Percentiles rank a stretch among this genome's conserved stretches.
Evolutionary conservation across 2,888 invertebrate species (phyloP).

Genomic region (Paralinhomoeus sp.): DNA sequence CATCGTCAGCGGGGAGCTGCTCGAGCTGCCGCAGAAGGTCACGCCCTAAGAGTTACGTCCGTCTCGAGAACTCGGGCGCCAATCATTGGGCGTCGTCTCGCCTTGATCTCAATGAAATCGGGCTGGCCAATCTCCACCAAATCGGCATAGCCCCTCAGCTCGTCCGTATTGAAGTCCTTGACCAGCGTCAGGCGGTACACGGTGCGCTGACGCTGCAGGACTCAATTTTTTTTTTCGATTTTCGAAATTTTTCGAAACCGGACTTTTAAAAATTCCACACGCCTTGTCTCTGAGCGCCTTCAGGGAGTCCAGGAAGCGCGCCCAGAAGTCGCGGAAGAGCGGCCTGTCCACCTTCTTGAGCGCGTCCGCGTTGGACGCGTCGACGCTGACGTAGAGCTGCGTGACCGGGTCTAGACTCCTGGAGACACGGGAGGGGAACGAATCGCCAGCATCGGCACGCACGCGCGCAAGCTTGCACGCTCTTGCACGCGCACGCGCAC

Average conservation of each 20-base stretch:
- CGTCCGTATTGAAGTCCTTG: conserved; percentile 37
- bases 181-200: conserved; percentile 38
- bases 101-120: conserved; percentile 40
- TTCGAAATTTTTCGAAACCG: neutral
- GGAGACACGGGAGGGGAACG: no score
- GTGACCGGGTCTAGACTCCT: conserved; percentile 34
- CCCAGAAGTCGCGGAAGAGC: conserved; percentile 38
- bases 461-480: no score
- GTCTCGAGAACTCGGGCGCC: neutral
- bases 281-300: conserved; percentile 25
- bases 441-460: no score
- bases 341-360: conserved; percentile 38
- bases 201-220: conserved; percentile 33
- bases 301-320: conserved; percentile 34
- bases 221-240: no score
- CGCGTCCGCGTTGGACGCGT: conserved; percentile 36
- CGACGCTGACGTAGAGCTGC: conserved; percentile 38
- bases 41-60: conserved; percentile 31
- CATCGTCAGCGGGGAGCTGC: conserved; percentile 35
- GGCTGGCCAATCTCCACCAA: conserved; percentile 34
- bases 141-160: conserved; percentile 35
- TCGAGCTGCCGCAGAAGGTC: conserved; percentile 37
- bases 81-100: conserved; percentile 9
- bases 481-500: no score
- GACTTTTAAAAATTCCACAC: neutral